Evolutionary conservation across 2,888 invertebrate species (phyloP), one percentile per base, ranked within the genome.

Genomic region (Alentia gelatinosa): DNA sequence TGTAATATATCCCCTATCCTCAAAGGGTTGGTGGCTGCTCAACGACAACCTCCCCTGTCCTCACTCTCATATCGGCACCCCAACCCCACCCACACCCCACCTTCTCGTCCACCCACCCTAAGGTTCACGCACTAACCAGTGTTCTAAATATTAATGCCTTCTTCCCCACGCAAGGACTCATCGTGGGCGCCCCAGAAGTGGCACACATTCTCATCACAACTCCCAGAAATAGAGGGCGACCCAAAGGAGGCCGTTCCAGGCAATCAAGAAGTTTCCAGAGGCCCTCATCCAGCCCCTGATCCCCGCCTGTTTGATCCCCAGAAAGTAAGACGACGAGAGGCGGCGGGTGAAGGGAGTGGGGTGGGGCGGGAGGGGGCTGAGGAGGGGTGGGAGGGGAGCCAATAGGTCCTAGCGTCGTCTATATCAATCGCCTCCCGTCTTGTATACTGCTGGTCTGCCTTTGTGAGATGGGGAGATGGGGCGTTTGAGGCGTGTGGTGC

Each of bases 241-340:
- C 37, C 35, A 75, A 30, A 7, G 23, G 79, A 79, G 79, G 39
- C 79, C 79, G 26, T 35, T 79, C 35, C 7, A 39, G 79, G 79
- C 79, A 79, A 79, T 79, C 39, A 79, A 79, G 79, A 79, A 79
- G 79, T 79, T 79, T 79, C 37, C 79, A 39, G 35, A 19, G 79
- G 19, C 79, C 79, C 39, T 35, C 39, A 23, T 39, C 26, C 68
- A 30, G 12, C 5, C 26, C n/a, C 37, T 15, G 39, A 15, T 12
- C 9, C n/a, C 37, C 4, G 39, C 15, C 37, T 37, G 35, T 79
- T 79, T 37, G 79, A 79, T 79, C 79, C 39, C n/a, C 26, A 3
- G 68, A 30, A 9, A 68, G 68, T 68, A 68, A 30, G 23, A 68
- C 68, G n/a, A 68, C 33, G 12, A 26, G 74, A 47, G 47, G 9